Evolutionary conservation across 2,888 invertebrate species (phyloP).

Genomic region (Argynnis bischoffii): DNA sequence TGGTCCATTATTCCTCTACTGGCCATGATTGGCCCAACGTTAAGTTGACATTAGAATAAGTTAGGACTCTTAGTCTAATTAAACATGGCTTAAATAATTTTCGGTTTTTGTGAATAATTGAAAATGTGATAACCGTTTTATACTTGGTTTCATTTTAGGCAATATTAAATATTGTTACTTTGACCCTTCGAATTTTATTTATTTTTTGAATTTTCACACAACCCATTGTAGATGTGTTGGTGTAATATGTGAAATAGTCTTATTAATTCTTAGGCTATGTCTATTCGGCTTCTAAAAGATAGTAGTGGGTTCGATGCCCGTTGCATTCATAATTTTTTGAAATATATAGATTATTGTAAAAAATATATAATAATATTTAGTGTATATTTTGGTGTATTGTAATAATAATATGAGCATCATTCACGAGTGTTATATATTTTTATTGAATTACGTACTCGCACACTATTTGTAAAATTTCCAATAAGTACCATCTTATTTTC

Average conservation of each 20-base stretch:
- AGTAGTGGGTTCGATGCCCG: too few relatives aligned
- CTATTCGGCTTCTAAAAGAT: too few relatives aligned
- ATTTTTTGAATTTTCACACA: conserved; percentile 7
- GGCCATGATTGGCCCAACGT: conserved; percentile 4
- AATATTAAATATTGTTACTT: conserved; percentile 36
- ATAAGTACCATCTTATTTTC: conserved; percentile 2
- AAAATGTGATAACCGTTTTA: conserved; percentile 33
- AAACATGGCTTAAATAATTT: conserved; percentile 26
- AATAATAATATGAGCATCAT: conserved; percentile 13
- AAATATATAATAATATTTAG: conserved; percentile 3
- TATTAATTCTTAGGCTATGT: neutral
- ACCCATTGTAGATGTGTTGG: too few relatives aligned
- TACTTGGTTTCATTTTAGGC: conserved; percentile 17
- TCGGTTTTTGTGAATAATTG: conserved; percentile 19
- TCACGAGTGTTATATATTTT: conserved; percentile 19
- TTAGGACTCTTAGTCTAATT: conserved; percentile 25
- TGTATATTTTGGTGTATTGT: conserved; percentile 23
- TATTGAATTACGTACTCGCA: conserved; percentile 16
- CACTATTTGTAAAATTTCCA: conserved; percentile 16
- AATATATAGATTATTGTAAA: conserved; percentile 9
- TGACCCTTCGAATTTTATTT: conserved; percentile 11
- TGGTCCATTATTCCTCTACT: neutral
- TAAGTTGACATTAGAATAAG: conserved; percentile 25
- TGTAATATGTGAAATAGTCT: neutral
- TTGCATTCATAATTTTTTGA: conserved; percentile 7